Evolutionary conservation across 2,113 vertebrate genomes (phyloP), one percentile per base, ranked within the genome.

Genomic region (Sprattus sprattus): DNA sequence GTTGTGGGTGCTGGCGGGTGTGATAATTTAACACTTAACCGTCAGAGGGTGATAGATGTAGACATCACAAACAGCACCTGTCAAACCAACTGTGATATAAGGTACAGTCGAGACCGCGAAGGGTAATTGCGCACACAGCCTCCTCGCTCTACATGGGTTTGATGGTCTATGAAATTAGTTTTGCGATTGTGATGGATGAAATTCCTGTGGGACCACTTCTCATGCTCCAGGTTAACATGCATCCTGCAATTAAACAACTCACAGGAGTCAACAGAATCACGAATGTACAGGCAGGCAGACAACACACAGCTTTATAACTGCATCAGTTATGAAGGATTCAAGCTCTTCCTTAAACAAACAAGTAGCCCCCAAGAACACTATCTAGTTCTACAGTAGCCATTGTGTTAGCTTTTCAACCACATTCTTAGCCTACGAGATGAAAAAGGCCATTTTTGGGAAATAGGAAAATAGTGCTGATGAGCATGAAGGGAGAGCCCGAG

Each of bases 161-260:
- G 71, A 78, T 78, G 71, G 71, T 16, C 71, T 78, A 78, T 78
- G 71, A 44, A 78, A 78, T 78, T 78, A 78, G 71, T 32, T 78
- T 39, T 32, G 71, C 13, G 71, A 78, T 39, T 78, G 71, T 78
- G 71, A 44, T 39, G 28, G 67, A 75, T 4, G 25, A 75, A 75
- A 75, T 75, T 75, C 67, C 67, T 28, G 5, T 39, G 10, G 25
- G 71, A 78, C 11, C 28, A 32, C 71, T 39, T 78, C 71, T 78
- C 28, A 1, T 39, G 28, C 13, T 13, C 11, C 25, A 32, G 71
- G 71, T 78, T 78, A 78, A 78, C 71, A 16, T 16, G 71, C 71
- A 39, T 78, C 71, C 32, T 78, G 71, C 71, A 78, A 39, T 39
- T 39, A 44, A 44, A 78, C 11, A 39, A 15, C 71, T 39, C 71